Conservation (phyloP, 2,888 invertebrate genomes). For the Trachelus troglodyta region DNA sequence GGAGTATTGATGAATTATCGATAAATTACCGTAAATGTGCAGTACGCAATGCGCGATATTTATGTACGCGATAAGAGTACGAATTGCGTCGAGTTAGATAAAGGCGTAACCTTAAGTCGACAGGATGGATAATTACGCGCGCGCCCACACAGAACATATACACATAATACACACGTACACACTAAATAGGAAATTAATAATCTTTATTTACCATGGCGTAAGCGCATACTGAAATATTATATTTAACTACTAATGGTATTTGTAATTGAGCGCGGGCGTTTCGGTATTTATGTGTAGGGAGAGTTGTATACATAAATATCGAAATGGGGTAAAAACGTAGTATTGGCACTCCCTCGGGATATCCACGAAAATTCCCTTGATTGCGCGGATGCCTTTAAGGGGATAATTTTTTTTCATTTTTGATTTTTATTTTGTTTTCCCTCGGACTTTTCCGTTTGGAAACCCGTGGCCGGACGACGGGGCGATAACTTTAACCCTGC, state of each 20-base stretch:
- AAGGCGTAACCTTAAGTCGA: no score
- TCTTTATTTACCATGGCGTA: conserved; percentile 37
- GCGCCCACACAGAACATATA: conserved; percentile 17
- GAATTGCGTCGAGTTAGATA: no score
- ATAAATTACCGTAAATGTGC: no score
- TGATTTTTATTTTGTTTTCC: conserved; percentile 11
- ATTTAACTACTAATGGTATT: conserved; percentile 42
- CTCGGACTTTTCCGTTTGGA: conserved; percentile 8
- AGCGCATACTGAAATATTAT: conserved; percentile 36
- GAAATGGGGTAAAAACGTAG: conserved; percentile 19
- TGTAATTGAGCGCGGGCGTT: conserved; percentile 6
- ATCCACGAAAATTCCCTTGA: no score
- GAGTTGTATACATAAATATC: conserved; percentile 22
- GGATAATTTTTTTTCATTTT: conserved; percentile 13
- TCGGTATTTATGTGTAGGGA: no score
- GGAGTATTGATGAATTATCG: no score
- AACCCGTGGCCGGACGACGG: conserved; percentile 20
- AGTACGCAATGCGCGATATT: no score
- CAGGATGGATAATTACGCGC: conserved; percentile 9
- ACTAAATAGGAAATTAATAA: conserved; percentile 31
- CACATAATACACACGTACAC: neutral
- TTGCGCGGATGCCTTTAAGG: neutral
- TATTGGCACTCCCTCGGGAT: neutral
- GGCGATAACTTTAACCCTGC: conserved; percentile 16
- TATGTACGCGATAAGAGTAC: no score